Evolutionary conservation across 2,797 vertebrate species (phyloP).

Genomic region (Spatula versicolor): DNA sequence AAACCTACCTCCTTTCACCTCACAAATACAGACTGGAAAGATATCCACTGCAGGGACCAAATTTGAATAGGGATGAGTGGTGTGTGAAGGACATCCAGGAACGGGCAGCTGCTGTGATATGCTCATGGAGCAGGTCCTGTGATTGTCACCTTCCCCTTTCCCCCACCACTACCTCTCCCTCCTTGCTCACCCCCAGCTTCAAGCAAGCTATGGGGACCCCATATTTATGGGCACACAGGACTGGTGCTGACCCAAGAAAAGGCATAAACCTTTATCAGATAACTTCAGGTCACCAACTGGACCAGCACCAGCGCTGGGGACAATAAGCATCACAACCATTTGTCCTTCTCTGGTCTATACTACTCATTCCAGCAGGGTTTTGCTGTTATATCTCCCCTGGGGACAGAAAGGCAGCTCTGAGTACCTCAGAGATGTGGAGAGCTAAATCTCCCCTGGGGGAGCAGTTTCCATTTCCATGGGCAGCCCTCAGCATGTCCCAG

Average conservation of each 20-base stretch:
- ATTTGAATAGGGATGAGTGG: not conserved
- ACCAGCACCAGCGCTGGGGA: not conserved
- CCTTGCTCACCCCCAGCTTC: not conserved
- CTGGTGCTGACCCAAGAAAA: not conserved
- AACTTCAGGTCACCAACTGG: not conserved
- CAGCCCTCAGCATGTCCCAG: rapidly evolving
- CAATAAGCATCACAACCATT: not conserved
- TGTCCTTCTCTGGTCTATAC: not conserved
- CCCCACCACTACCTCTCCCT: rapidly evolving
- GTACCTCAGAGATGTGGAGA: not conserved
- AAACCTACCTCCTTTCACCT: not conserved
- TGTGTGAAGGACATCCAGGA: not conserved
- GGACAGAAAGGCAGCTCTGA: not conserved
- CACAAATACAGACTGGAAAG: not conserved
- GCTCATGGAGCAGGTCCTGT: not conserved
- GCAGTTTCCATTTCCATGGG: not conserved
- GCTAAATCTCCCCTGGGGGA: not conserved
- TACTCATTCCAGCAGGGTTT: not conserved
- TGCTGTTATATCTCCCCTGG: not conserved
- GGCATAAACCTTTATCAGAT: not conserved
- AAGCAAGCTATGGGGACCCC: not conserved
- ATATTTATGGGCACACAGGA: not conserved
- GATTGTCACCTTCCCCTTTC: rapidly evolving
- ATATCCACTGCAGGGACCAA: not conserved
- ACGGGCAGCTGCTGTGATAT: not conserved